A percentile compares a stretch with the other conserved stretches of the same genome.
Evolutionary conservation across 2,113 vertebrate genomes (phyloP).

Genomic region (Hippotragus niger): DNA sequence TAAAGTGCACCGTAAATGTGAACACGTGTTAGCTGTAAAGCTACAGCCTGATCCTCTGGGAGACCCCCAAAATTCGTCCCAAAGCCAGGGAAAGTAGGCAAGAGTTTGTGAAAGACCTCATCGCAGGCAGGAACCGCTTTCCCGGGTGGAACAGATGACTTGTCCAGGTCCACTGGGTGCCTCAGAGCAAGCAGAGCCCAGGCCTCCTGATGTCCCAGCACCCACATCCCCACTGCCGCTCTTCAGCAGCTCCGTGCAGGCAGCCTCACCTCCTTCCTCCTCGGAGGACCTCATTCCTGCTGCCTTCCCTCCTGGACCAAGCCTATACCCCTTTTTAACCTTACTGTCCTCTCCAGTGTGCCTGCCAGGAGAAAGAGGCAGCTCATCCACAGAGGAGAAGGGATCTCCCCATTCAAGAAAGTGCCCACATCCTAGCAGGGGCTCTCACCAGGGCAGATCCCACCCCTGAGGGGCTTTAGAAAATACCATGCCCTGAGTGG

Average conservation of each 20-base stretch:
- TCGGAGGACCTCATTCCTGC: not conserved
- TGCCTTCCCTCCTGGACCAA: not conserved
- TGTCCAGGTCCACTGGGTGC: not conserved
- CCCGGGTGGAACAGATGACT: rapidly evolving
- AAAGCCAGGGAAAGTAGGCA: not conserved
- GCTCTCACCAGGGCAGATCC: not conserved
- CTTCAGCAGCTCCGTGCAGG: not conserved
- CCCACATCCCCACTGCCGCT: too few relatives aligned
- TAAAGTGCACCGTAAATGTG: not conserved
- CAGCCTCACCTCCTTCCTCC: not conserved
- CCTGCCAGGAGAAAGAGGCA: not conserved
- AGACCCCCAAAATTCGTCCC: not conserved
- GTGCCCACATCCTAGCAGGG: rapidly evolving
- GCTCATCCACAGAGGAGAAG: not conserved
- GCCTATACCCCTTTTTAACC: rapidly evolving
- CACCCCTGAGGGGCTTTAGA: not conserved
- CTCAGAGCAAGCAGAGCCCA: not conserved
- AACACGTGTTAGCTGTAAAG: not conserved
- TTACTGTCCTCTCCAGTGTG: not conserved
- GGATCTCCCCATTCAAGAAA: too few relatives aligned
- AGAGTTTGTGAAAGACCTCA: not conserved
- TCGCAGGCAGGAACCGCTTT: not conserved
- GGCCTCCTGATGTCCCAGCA: not conserved
- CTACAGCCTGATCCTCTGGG: not conserved
- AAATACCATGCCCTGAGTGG: not conserved